Percentiles rank a stretch among this genome's conserved stretches.
Evolutionary conservation across 1,140 invertebrate genomes (phyloP).

Genomic region (Asbolus verrucosus): DNA sequence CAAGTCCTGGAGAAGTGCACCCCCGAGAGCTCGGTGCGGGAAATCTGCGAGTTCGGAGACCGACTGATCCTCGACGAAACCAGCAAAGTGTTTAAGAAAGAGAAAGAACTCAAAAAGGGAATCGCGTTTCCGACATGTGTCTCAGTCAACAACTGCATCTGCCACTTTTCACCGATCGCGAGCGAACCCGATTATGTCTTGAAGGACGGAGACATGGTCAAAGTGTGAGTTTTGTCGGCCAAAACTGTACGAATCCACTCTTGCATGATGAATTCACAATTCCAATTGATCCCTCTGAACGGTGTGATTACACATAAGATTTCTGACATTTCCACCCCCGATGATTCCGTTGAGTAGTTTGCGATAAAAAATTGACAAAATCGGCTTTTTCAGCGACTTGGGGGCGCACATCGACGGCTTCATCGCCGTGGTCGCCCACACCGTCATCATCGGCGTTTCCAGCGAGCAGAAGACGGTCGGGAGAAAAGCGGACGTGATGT

Average conservation of each 20-base stretch:
- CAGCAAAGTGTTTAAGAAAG: conserved; percentile 97
- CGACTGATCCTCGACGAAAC: conserved; percentile 91
- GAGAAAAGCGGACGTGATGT: conserved; percentile 92
- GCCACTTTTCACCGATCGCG: conserved; percentile 96
- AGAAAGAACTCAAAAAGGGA: conserved; percentile 98
- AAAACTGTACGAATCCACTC: background rate
- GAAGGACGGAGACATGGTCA: conserved; percentile 95
- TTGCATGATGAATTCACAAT: conserved; percentile 44
- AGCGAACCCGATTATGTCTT: conserved; percentile 91
- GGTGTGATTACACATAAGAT: conserved; percentile 31
- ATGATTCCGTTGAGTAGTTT: no score
- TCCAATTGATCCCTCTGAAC: conserved; percentile 62
- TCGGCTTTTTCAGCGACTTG: conserved; percentile 80
- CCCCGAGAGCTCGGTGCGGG: conserved; percentile 87
- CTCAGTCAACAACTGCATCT: conserved; percentile 99
- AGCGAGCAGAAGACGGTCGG: conserved; percentile 81
- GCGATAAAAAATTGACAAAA: no score
- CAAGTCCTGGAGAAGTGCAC: conserved; percentile 90
- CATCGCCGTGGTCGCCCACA: conserved; percentile 98
- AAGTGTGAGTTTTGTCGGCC: conserved; percentile 89
- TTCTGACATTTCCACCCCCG: no score
- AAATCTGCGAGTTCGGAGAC: conserved; percentile 95
- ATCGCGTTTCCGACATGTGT: conserved; percentile 99
- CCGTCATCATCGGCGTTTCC: conserved; percentile 88
- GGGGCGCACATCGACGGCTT: conserved; percentile 99